A percentile compares a stretch with the other conserved stretches of the same genome.
Evolutionary conservation across 2,888 invertebrate species (phyloP).

Genomic region (Drosophila crucigera): DNA sequence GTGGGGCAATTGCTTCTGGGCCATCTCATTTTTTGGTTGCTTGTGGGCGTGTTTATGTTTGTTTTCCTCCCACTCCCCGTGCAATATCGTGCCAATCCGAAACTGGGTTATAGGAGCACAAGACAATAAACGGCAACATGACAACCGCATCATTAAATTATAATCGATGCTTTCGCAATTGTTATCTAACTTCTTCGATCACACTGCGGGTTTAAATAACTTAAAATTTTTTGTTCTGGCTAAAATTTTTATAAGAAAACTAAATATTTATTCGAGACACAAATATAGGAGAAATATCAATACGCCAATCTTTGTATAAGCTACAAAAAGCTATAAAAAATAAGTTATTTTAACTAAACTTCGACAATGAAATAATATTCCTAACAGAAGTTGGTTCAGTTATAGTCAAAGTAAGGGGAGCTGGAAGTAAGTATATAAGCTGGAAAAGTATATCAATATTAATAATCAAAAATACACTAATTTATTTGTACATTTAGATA

Average conservation of each 20-base stretch:
- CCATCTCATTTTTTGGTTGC: conserved; percentile 29
- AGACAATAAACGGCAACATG: conserved; percentile 26
- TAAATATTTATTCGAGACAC: neutral
- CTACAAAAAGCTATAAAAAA: neutral
- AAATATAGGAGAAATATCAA: neutral
- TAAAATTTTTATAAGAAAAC: neutral
- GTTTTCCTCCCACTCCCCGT: conserved; percentile 21
- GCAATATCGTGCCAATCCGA: conserved; percentile 40
- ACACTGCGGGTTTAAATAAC: neutral
- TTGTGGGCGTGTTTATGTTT: conserved; percentile 16
- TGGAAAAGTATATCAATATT: neutral
- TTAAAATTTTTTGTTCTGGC: neutral
- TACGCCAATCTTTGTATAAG: neutral
- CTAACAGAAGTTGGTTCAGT: neutral
- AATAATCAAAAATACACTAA: neutral
- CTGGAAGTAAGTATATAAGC: neutral
- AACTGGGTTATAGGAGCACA: conserved; percentile 37
- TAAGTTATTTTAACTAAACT: neutral
- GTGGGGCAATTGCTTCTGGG: conserved; percentile 71
- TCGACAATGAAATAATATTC: neutral
- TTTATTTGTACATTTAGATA: neutral
- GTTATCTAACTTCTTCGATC: neutral
- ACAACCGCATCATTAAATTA: conserved; percentile 36
- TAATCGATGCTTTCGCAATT: conserved; percentile 16
- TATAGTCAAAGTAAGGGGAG: neutral